phyloP scores from a whole-genome alignment of 2,888 invertebrate genomes.

The Xiphydria camelus region DNA sequence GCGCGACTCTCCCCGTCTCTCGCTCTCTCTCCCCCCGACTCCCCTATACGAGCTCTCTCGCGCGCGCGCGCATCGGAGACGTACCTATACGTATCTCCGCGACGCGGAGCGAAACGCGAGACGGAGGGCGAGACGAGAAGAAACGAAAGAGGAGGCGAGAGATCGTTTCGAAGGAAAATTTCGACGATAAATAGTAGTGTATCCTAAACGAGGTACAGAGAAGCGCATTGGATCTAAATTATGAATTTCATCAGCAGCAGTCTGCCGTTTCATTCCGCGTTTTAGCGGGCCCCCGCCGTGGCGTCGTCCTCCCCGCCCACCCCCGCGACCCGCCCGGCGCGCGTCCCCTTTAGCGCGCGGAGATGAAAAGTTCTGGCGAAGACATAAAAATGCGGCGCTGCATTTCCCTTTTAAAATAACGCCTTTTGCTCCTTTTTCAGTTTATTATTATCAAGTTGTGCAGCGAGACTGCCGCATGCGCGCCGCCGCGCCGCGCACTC shows the following conservation, averaged over 20 bases:
- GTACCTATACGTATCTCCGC: too few relatives aligned
- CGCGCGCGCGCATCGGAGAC: too few relatives aligned
- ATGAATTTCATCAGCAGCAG: conserved; percentile 59
- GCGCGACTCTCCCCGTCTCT: too few relatives aligned
- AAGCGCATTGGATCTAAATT: conserved; percentile 59
- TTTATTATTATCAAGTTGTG: conserved; percentile 58
- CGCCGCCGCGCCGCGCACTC: conserved; percentile 13
- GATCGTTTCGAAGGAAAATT: conserved; percentile 54
- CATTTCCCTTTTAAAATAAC: conserved; percentile 59
- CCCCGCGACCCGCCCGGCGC: conserved; percentile 17
- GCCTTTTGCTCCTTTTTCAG: conserved; percentile 54
- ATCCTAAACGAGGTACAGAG: conserved; percentile 57
- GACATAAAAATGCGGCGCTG: conserved; percentile 58
- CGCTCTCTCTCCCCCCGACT: too few relatives aligned
- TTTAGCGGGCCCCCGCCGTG: conserved; percentile 34
- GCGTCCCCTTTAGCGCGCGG: conserved; percentile 31
- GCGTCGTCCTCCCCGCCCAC: conserved; percentile 25
- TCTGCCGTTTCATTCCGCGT: conserved; percentile 57
- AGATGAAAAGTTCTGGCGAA: conserved; percentile 53
- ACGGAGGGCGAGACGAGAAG: too few relatives aligned
- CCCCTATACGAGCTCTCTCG: too few relatives aligned
- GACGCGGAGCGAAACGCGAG: too few relatives aligned
- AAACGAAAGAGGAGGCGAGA: conserved; percentile 30
- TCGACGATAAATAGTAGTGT: conserved; percentile 59
- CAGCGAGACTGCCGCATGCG: conserved; percentile 30